Evolutionary conservation across 2,888 invertebrate species (phyloP).

Genomic region (Teleogryllus oceanicus): DNA sequence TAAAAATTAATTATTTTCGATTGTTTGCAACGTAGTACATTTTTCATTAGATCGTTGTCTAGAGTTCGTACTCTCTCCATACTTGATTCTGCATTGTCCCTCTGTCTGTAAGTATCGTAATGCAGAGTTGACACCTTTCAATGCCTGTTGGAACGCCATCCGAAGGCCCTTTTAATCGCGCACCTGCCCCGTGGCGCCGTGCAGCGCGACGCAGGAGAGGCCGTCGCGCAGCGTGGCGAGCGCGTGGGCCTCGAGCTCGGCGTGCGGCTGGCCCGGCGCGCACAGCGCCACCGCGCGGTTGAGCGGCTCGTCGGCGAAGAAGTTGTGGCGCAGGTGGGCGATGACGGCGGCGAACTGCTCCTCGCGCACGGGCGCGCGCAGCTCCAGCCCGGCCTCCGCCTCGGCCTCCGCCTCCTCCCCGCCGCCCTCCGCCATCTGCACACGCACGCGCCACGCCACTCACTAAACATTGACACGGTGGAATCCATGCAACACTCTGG

Average conservation of each 20-base stretch:
- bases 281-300: slow-evolving; percentile 73
- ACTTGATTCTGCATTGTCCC: too few relatives aligned
- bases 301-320: slow-evolving; percentile 80
- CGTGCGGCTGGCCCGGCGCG: slow-evolving; percentile 65
- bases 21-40: too few relatives aligned
- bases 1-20: too few relatives aligned
- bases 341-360: slow-evolving; percentile 61
- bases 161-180: slow-evolving; percentile 31
- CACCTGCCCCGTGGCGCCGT: slow-evolving; percentile 61
- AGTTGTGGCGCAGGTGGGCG: slow-evolving; percentile 54
- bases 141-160: too few relatives aligned
- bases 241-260: slow-evolving; percentile 69
- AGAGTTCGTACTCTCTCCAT: background rate
- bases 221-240: slow-evolving; percentile 69
- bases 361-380: slow-evolving; percentile 44
- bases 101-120: too few relatives aligned
- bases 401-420: background rate
- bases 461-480: too few relatives aligned
- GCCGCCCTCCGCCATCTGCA: background rate
- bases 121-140: too few relatives aligned
- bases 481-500: too few relatives aligned
- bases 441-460: too few relatives aligned
- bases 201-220: slow-evolving; percentile 65
- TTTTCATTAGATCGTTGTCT: background rate
- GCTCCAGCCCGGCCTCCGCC: background rate